Conservation (phyloP, 2,888 invertebrate species). For the Tetropium fuscum region DNA sequence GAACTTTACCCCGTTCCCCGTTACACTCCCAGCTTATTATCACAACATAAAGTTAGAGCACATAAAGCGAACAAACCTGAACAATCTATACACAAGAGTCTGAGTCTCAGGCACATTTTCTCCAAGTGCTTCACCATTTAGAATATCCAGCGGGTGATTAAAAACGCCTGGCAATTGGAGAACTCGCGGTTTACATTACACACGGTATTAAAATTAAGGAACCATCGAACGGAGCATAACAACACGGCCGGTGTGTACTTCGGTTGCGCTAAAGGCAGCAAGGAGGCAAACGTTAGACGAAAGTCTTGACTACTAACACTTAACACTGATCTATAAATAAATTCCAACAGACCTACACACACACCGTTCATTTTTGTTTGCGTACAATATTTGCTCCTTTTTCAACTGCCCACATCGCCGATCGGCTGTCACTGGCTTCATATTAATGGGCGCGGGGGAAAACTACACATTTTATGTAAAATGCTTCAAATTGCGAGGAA, state of each 20-base stretch:
- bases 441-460: neutral
- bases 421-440: slow-evolving; percentile 35
- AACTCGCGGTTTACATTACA: slow-evolving; percentile 17
- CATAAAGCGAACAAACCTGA: slow-evolving; percentile 64
- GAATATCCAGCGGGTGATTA: slow-evolving; percentile 5
- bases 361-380: slow-evolving; percentile 57
- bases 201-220: slow-evolving; percentile 17
- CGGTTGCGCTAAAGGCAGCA: slow-evolving; percentile 21
- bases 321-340: slow-evolving; percentile 61
- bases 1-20: slow-evolving; percentile 15
- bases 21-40: neutral
- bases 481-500: too few relatives aligned
- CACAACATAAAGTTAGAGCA: slow-evolving; percentile 23
- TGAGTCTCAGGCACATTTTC: slow-evolving; percentile 67
- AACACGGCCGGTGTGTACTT: slow-evolving; percentile 9
- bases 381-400: slow-evolving; percentile 51
- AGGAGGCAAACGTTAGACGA: slow-evolving; percentile 30
- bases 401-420: slow-evolving; percentile 51
- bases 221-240: slow-evolving; percentile 8
- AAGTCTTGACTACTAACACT: slow-evolving; percentile 45
- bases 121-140: slow-evolving; percentile 57
- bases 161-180: slow-evolving; percentile 7
- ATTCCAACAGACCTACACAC: slow-evolving; percentile 60
- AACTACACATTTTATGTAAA: neutral
- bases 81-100: slow-evolving; percentile 70